phyloP scores from a whole-genome alignment of 2,113 vertebrate genomes.

The Saimiri boliviensis region DNA sequence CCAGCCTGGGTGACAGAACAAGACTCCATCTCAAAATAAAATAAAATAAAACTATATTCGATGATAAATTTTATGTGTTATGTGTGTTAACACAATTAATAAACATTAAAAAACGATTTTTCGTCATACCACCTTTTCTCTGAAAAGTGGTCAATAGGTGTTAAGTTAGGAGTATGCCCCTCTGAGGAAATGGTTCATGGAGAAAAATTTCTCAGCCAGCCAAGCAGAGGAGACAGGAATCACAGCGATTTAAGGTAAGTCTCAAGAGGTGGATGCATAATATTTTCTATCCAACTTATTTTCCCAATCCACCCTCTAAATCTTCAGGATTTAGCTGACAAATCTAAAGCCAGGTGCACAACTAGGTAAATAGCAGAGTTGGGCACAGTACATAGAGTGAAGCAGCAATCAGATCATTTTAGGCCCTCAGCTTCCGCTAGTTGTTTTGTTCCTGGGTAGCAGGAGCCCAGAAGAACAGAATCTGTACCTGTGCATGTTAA shows the following conservation, averaged over 20 bases:
- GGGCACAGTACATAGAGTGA: fast-evolving
- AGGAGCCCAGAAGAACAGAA: neutral
- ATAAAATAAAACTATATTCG: too few species aligned
- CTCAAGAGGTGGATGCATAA: neutral
- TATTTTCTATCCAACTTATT: neutral
- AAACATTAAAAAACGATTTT: neutral
- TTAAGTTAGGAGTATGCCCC: neutral
- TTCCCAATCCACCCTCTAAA: neutral
- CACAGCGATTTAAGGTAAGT: neutral
- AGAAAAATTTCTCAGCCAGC: neutral
- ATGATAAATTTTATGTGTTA: neutral
- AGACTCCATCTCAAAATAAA: too few species aligned
- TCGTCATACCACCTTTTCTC: neutral
- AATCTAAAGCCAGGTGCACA: neutral
- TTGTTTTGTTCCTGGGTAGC: neutral
- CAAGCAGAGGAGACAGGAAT: conserved; percentile 11
- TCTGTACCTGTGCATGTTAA: conserved; percentile 85
- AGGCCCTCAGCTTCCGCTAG: neutral
- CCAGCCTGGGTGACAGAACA: too few species aligned
- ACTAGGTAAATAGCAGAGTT: neutral
- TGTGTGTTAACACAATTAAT: neutral
- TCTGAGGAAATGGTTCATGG: conserved; percentile 30
- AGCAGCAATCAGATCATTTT: fast-evolving
- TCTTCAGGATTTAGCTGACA: conserved; percentile 22
- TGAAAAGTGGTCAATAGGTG: neutral